A percentile compares a stretch with the other conserved stretches of the same genome.
These are phyloP conservation scores for Isotomurus palustris DNA, from an alignment of 2,888 invertebrate genomes.

Conservation along the genomic window DNA sequence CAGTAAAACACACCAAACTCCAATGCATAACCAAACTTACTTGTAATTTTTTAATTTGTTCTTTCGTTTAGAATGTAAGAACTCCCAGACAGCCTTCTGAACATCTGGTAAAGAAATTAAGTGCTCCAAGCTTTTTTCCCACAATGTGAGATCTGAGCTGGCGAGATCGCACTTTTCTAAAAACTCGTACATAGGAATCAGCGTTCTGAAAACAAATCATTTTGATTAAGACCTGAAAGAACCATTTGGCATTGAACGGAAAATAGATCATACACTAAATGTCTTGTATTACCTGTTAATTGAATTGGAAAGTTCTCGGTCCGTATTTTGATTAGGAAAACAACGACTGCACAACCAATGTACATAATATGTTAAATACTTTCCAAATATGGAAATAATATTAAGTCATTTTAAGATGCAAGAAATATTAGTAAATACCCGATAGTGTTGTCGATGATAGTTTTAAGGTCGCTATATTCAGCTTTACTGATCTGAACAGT, in stretches of 20 bases:
- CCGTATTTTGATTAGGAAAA: not conserved
- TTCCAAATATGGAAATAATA: no score
- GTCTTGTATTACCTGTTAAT: slow-evolving; percentile 10
- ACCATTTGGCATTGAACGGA: no score
- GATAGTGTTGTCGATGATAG: slow-evolving; percentile 17
- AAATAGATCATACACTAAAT: no score
- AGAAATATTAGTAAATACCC: slow-evolving; percentile 7
- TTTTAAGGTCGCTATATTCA: slow-evolving; percentile 21
- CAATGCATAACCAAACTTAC: slow-evolving; percentile 14
- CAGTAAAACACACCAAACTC: not conserved
- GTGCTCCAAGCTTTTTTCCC: slow-evolving; percentile 29
- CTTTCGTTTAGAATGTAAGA: slow-evolving; percentile 32
- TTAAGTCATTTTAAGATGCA: no score
- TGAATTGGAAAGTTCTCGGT: slow-evolving; percentile 1
- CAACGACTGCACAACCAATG: not conserved
- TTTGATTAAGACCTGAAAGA: no score
- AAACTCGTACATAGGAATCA: slow-evolving; percentile 31
- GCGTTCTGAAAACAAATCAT: slow-evolving; percentile 12
- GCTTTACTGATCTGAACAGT: slow-evolving; percentile 19
- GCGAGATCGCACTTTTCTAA: slow-evolving; percentile 32
- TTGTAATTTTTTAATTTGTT: slow-evolving; percentile 35
- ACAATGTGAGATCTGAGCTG: slow-evolving; percentile 25
- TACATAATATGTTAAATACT: no score
- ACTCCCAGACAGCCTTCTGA: slow-evolving; percentile 36
- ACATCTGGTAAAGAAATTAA: slow-evolving; percentile 25